Evolutionary conservation across 2,113 vertebrate genomes (phyloP).

Genomic region (Menidia beryllina): DNA sequence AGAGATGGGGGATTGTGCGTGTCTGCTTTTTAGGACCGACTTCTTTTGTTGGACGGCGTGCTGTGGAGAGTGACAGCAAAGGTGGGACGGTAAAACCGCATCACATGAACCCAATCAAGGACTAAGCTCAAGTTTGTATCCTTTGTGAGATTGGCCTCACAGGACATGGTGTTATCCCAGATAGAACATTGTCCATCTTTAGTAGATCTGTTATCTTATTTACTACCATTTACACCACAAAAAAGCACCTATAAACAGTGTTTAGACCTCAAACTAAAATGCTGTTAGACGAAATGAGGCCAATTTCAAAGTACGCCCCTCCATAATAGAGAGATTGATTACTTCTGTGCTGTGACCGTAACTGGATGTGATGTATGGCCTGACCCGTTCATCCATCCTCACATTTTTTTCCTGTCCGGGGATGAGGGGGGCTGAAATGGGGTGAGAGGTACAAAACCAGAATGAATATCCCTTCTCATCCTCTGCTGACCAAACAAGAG

Average conservation of each 20-base stretch:
- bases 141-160: conserved; percentile 15
- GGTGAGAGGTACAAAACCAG: no score
- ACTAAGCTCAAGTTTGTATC: conserved; percentile 4
- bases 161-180: neutral
- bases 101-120: conserved; percentile 31
- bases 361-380: no score
- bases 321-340: no score
- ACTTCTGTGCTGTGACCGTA: no score
- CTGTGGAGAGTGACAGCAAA: neutral
- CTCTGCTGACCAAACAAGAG: no score
- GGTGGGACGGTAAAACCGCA: neutral
- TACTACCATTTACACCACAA: neutral
- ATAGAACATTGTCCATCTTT: neutral
- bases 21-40: conserved; percentile 28
- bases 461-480: no score
- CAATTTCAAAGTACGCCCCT: neutral
- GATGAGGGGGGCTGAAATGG: no score
- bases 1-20: conserved; percentile 11
- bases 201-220: neutral
- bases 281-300: neutral
- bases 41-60: neutral
- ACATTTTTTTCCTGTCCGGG: no score
- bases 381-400: no score
- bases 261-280: neutral
- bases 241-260: neutral